Evolutionary conservation across 2,113 vertebrate genomes (phyloP).

Genomic region (Passer domesticus): DNA sequence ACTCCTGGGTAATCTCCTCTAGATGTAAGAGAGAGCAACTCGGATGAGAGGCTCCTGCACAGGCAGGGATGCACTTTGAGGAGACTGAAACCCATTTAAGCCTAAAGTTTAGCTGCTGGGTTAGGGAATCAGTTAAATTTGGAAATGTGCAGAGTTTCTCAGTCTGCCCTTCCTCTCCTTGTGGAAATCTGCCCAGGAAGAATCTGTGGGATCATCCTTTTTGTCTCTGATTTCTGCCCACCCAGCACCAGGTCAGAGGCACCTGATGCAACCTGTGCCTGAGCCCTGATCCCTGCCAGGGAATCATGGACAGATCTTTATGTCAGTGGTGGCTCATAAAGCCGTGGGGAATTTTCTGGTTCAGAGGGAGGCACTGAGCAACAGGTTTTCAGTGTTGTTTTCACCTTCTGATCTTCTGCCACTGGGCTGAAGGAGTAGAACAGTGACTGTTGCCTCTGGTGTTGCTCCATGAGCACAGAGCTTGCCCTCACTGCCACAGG

Average conservation of each 20-base stretch:
- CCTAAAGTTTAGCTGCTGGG: background rate
- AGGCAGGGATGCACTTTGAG: background rate
- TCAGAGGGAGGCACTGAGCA: background rate
- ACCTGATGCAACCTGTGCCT: background rate
- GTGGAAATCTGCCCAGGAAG: background rate
- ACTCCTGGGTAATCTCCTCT: background rate
- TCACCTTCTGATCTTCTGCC: background rate
- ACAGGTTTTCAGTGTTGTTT: background rate
- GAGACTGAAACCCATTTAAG: background rate
- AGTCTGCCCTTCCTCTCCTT: background rate
- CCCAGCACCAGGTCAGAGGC: background rate
- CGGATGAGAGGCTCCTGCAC: background rate
- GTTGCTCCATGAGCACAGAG: background rate
- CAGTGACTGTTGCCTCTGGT: background rate
- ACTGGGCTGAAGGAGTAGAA: background rate
- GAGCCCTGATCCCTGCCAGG: background rate
- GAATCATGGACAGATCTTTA: rapidly evolving
- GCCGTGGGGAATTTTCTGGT: background rate
- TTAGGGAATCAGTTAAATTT: background rate
- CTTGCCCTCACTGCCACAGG: background rate
- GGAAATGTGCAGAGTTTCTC: background rate
- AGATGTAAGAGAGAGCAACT: background rate
- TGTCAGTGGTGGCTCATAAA: too few species aligned
- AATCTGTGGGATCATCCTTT: background rate
- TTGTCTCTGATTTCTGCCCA: background rate